Evolutionary conservation across 2,797 vertebrate species (phyloP).

Genomic region (Sebastes steindachneri): DNA sequence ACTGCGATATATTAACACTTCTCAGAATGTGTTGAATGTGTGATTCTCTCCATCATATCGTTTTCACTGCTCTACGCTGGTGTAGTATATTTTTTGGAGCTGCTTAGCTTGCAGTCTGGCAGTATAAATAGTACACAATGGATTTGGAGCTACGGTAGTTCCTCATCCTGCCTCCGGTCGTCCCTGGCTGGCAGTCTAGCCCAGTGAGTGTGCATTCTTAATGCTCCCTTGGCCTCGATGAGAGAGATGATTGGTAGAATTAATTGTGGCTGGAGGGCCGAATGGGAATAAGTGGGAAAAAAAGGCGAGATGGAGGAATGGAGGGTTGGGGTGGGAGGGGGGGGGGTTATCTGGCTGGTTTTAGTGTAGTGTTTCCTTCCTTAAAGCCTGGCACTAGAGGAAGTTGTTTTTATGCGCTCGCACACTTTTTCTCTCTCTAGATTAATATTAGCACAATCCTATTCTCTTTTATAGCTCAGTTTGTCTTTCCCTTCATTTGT

Average conservation of each 20-base stretch:
- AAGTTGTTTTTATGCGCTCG: conserved; percentile 41
- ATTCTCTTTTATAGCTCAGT: conserved; percentile 66
- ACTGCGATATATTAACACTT: conserved; percentile 51
- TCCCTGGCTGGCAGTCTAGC: conserved; percentile 59
- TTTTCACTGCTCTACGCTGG: not conserved
- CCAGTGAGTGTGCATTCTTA: conserved; percentile 80
- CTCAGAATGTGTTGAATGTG: conserved; percentile 45
- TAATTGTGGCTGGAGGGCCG: conserved; percentile 84
- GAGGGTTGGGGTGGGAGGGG: not conserved
- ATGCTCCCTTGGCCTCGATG: conserved; percentile 77
- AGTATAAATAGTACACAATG: conserved; percentile 60
- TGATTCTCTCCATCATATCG: conserved; percentile 19
- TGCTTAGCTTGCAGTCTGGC: conserved; percentile 67
- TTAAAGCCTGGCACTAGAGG: conserved; percentile 44
- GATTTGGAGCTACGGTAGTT: conserved; percentile 37
- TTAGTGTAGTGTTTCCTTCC: conserved; percentile 54
- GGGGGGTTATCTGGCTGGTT: conserved; percentile 39
- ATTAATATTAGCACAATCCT: conserved; percentile 51
- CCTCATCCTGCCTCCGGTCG: conserved; percentile 59
- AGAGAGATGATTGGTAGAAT: conserved; percentile 80
- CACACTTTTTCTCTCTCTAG: conserved; percentile 39
- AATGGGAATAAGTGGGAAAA: conserved; percentile 63
- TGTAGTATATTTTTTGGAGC: conserved; percentile 21
- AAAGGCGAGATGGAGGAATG: conserved; percentile 30
- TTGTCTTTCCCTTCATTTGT: conserved; percentile 35